Evolutionary conservation across 2,113 vertebrate species (phyloP), one percentile per base, ranked within the genome.

Genomic region (Actenoides hombroni): DNA sequence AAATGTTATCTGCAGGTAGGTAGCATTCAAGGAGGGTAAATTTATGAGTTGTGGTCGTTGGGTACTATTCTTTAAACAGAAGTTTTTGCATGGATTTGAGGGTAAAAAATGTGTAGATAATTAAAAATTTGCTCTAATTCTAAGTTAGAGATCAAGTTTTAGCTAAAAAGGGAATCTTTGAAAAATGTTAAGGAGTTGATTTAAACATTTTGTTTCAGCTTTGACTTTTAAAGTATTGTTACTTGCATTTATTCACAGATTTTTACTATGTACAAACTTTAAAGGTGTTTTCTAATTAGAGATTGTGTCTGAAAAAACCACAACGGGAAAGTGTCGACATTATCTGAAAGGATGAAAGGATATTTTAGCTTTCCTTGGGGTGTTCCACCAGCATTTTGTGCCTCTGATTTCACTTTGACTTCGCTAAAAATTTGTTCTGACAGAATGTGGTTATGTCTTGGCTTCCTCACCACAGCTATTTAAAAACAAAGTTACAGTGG

Each of bases 1-100:
- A 99, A 99, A 98, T 98, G 96, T 90, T 99, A 99, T 96, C 97
- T 99, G 56, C 99, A 99, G 98, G 99, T 99, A 97, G 96, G 97
- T 37, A 69, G n/a, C 23, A 14, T 83, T 76, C 59, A 46, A 59
- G 46, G 31, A 90, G 13, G 26, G 11, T 20, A 14, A 40, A 69
- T 65, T 20, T n/a, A 6, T 40, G 23, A 4, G 11, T 40, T 67
- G 37, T 26, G 60, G 46, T 29, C 95, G 9, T 61, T 67, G 11
- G 24, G 28, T 82, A 35, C 49, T 0, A 1, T 29, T 64, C 86
- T 94, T 87, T 56, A 42, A 92, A 49, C 6, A 78, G 13, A 42
- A 44, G 6, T 37, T 51, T 78, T 78, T 74, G 51, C 15, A 37
- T 83, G 63, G 18, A 40, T 83, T 80, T 84, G 19, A 37, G 3